A percentile compares a stretch with the other conserved stretches of the same genome.
These are phyloP conservation scores for Dicyrtoma fusca DNA, from an alignment of 2,888 invertebrate genomes.

Conservation along the genomic window DNA sequence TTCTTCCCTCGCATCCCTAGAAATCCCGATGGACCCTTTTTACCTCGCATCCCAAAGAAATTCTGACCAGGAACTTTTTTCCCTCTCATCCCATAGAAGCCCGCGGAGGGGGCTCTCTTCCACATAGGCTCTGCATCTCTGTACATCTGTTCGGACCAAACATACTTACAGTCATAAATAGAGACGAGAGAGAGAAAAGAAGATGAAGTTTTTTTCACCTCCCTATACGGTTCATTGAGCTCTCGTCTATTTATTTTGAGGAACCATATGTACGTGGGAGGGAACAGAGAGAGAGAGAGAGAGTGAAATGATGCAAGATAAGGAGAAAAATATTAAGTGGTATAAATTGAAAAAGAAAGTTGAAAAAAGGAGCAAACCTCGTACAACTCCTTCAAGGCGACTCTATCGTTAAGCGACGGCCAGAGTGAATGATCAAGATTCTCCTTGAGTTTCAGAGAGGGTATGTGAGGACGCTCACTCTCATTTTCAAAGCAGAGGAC, in stretches of 20 bases:
- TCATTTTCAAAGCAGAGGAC: slow-evolving; percentile 39
- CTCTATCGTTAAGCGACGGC: slow-evolving; percentile 41
- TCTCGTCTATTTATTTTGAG: not conserved
- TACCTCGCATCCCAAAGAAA: slow-evolving; percentile 55
- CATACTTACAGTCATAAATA: not conserved
- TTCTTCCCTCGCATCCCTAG: slow-evolving; percentile 56
- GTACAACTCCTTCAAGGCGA: slow-evolving; percentile 49
- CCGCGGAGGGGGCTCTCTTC: slow-evolving; percentile 54
- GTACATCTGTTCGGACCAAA: slow-evolving; percentile 3
- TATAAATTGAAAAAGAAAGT: slow-evolving; percentile 5
- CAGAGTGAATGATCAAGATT: slow-evolving; percentile 25
- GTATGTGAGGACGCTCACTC: slow-evolving; percentile 12
- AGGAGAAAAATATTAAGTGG: not conserved
- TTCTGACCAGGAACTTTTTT: slow-evolving; percentile 55
- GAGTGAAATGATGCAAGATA: not conserved
- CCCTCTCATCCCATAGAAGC: slow-evolving; percentile 55
- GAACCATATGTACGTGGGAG: not conserved
- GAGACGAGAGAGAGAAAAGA: not conserved
- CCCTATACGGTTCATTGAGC: too few species aligned
- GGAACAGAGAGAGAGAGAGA: not conserved
- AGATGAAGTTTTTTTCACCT: not conserved
- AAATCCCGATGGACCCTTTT: slow-evolving; percentile 55
- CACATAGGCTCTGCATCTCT: slow-evolving; percentile 33
- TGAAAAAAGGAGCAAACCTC: slow-evolving; percentile 41
- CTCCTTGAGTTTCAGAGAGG: slow-evolving; percentile 20